Evolutionary conservation across 2,888 invertebrate genomes (phyloP).

Genomic region (Leucophenga maculata): DNA sequence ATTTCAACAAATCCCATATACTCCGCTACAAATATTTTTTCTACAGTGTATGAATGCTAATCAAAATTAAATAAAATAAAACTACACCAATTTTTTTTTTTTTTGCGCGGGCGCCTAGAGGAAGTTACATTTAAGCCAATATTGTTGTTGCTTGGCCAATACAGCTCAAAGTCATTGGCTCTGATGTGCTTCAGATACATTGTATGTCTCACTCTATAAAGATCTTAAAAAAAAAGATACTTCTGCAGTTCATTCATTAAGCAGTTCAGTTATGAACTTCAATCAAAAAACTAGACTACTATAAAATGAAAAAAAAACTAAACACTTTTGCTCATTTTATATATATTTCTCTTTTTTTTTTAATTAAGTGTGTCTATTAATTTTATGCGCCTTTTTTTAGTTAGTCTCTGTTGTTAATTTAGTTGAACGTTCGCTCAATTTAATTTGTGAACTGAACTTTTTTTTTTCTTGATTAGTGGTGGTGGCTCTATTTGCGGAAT

Average conservation of each 20-base stretch:
- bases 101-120: no score
- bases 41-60: no score
- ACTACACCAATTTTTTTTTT: no score
- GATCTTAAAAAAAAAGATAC: conserved; percentile 26
- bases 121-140: no score
- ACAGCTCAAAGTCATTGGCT: conserved; percentile 38
- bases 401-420: conserved; percentile 17
- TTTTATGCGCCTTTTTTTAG: conserved; percentile 56
- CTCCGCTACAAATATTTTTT: no score
- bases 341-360: conserved; percentile 37
- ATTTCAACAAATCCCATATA: no score
- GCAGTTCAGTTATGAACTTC: conserved; percentile 57
- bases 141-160: no score
- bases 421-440: no score
- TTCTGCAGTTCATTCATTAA: conserved; percentile 56
- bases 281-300: conserved; percentile 48
- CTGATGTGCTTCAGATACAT: conserved; percentile 33
- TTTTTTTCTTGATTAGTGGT: no score
- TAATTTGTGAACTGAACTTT: no score
- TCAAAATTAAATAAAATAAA: no score
- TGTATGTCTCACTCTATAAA: not conserved
- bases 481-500: no score
- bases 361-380: conserved; percentile 62
- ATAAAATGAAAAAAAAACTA: conserved; percentile 21
- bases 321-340: conserved; percentile 53